Conservation (phyloP, 2,113 vertebrate species). For the Brachyistius frenatus region DNA sequence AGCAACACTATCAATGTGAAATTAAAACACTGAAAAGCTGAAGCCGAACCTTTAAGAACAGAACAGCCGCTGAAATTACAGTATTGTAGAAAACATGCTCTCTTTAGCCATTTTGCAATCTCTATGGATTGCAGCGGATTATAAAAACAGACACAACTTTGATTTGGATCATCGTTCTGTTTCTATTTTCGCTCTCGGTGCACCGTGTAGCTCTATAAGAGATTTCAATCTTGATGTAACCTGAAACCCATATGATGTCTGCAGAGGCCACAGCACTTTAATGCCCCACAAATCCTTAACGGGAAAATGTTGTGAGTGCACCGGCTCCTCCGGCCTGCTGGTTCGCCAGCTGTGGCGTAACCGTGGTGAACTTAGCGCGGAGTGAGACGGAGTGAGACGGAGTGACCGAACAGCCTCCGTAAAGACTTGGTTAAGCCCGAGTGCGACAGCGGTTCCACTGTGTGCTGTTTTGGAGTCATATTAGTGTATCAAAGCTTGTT, state of each 20-base stretch:
- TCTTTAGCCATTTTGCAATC: conserved; percentile 46
- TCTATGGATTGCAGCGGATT: conserved; percentile 63
- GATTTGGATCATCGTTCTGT: conserved; percentile 49
- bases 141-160: conserved; percentile 58
- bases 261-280: conserved; percentile 58
- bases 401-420: conserved; percentile 37
- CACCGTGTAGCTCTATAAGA: conserved; percentile 25
- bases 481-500: conserved; percentile 21
- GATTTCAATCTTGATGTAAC: conserved; percentile 69
- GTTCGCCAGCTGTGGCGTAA: conserved; percentile 63
- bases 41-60: conserved; percentile 25
- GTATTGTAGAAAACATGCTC: conserved; percentile 20
- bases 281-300: conserved; percentile 73
- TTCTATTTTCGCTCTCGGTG: conserved; percentile 46
- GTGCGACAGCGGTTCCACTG: conserved; percentile 4
- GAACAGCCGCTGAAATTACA: background rate
- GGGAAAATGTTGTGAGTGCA: conserved; percentile 64
- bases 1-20: background rate
- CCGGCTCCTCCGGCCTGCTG: conserved; percentile 35
- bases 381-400: conserved; percentile 49
- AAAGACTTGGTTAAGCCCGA: conserved; percentile 54
- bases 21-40: background rate
- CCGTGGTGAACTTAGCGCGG: conserved; percentile 42
- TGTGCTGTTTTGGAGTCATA: conserved; percentile 21
- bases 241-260: conserved; percentile 67